Conservation (phyloP, 2,888 invertebrate genomes). For the Cyrtodaria siliqua region DNA sequence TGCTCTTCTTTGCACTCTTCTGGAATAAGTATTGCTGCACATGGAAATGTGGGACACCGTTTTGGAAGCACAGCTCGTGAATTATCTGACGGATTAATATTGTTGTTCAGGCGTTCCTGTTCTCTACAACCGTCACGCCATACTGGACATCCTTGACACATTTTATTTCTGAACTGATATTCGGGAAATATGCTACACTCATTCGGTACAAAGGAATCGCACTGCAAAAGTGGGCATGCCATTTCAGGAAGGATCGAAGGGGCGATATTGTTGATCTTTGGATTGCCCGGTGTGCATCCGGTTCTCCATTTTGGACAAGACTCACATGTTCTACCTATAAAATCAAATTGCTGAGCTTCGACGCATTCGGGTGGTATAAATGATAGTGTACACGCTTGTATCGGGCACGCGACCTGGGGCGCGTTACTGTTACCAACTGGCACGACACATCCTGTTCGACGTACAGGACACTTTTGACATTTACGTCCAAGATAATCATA, state of each 20-base stretch:
- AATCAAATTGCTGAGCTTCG: constrained; percentile 26
- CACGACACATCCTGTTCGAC: neutral
- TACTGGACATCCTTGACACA: constrained; percentile 35
- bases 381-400: constrained; percentile 19
- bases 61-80: too few species aligned
- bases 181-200: constrained; percentile 32
- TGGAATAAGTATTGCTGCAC: constrained; percentile 27
- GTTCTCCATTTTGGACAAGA: constrained; percentile 40
- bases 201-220: constrained; percentile 1
- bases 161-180: constrained; percentile 18
- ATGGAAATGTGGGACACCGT: constrained; percentile 37
- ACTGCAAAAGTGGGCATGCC: neutral
- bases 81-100: neutral
- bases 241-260: neutral
- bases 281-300: constrained; percentile 14
- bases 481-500: constrained; percentile 44
- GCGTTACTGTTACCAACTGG: neutral
- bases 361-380: constrained; percentile 39
- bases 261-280: neutral
- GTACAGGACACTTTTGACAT: constrained; percentile 38
- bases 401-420: constrained; percentile 18
- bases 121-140: constrained; percentile 31
- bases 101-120: constrained; percentile 17
- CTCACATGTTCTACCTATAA: constrained; percentile 25
- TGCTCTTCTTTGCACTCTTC: constrained; percentile 32